Percentiles rank a stretch among this genome's conserved stretches.
Evolutionary conservation across 2,888 invertebrate species (phyloP).

Genomic region (Hipparchia semele): DNA sequence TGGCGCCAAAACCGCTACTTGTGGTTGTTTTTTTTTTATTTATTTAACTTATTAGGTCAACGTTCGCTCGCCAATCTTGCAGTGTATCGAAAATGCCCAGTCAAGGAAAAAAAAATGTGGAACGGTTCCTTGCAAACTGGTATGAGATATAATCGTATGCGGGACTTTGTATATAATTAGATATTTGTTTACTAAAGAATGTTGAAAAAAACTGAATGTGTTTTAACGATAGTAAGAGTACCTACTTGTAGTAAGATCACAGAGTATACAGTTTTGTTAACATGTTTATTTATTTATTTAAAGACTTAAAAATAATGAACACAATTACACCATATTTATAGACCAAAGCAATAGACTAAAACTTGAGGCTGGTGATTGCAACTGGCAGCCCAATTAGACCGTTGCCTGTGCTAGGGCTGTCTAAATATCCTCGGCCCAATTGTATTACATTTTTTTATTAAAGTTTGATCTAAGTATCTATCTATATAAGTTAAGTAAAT

Average conservation of each 20-base stretch:
- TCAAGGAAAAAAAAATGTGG: slow-evolving; percentile 32
- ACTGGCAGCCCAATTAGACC: no score
- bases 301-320: no score
- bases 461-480: no score
- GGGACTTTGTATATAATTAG: slow-evolving; percentile 26
- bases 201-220: slow-evolving; percentile 10
- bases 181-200: slow-evolving; percentile 17
- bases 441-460: no score
- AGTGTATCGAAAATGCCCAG: slow-evolving; percentile 28
- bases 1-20: slow-evolving; percentile 47
- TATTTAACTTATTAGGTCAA: slow-evolving; percentile 38
- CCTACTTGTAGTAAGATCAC: no score
- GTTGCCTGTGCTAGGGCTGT: no score
- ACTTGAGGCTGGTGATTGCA: no score
- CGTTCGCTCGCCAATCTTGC: slow-evolving; percentile 36
- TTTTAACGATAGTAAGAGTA: slow-evolving; percentile 3
- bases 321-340: no score
- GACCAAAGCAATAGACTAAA: no score
- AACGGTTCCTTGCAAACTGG: slow-evolving; percentile 36
- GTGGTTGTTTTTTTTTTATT: slow-evolving; percentile 29
- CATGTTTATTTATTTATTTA: no score
- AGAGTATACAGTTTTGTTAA: no score
- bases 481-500: not conserved
- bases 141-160: slow-evolving; percentile 28
- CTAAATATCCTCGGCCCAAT: no score